These are phyloP conservation scores for Heteromyza rotundicornis DNA, from an alignment of 2,888 invertebrate species.

Conservation along the genomic window DNA sequence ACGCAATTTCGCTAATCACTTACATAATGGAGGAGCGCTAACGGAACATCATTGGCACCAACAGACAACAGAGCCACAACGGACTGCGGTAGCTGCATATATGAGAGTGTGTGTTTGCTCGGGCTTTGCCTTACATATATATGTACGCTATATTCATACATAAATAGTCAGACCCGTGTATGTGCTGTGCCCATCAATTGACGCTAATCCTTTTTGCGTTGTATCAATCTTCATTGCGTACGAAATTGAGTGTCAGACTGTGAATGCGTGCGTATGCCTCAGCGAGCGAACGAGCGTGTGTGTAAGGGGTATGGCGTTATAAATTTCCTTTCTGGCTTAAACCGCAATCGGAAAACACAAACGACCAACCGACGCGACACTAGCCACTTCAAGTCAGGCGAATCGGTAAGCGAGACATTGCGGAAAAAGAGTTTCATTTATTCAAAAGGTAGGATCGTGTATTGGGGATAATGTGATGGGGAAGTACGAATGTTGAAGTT, in stretches of 20 bases:
- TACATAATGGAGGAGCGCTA: constrained; percentile 2
- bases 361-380: constrained; percentile 1
- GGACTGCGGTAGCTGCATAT: background rate
- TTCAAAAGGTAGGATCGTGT: too few relatives aligned
- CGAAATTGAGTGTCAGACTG: constrained; percentile 21
- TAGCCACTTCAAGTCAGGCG: background rate
- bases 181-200: constrained; percentile 7
- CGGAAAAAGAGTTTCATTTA: background rate
- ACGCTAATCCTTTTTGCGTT: constrained; percentile 13
- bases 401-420: background rate
- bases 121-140: too few relatives aligned
- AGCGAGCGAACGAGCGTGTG: too few relatives aligned
- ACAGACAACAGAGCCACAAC: background rate
- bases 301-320: background rate
- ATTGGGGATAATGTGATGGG: too few relatives aligned
- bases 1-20: constrained; percentile 14
- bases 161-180: too few relatives aligned
- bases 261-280: too few relatives aligned
- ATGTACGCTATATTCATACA: too few relatives aligned
- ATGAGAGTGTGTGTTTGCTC: too few relatives aligned
- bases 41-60: background rate
- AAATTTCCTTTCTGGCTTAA: background rate
- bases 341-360: background rate
- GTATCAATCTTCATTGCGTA: constrained; percentile 18
- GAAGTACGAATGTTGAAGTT: too few relatives aligned